A percentile compares a stretch with the other conserved stretches of the same genome.
Evolutionary conservation across 2,888 invertebrate species (phyloP).

Genomic region (Chorisops tibialis): DNA sequence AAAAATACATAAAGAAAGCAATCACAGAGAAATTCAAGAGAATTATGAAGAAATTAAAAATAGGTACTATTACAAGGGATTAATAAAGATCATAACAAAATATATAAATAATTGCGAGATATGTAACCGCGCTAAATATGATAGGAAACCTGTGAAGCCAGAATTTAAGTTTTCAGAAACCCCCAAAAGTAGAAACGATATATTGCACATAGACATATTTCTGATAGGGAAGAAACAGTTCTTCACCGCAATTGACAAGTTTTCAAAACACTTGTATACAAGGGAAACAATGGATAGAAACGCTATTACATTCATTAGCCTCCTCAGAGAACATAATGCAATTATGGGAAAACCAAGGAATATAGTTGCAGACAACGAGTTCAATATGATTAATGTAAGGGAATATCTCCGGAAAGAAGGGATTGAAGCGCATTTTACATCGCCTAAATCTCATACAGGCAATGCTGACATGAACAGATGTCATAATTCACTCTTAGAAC

Average conservation of each 20-base stretch:
- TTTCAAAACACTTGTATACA: slow-evolving; percentile 28
- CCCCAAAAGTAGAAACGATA: too few species aligned
- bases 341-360: slow-evolving; percentile 25
- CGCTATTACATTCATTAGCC: slow-evolving; percentile 20
- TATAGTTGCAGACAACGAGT: slow-evolving; percentile 27
- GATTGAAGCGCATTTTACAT: slow-evolving; percentile 5
- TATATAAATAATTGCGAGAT: too few species aligned
- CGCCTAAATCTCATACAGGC: slow-evolving; percentile 22
- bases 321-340: slow-evolving; percentile 15
- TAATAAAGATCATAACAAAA: too few species aligned
- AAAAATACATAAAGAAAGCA: too few species aligned
- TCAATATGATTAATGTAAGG: slow-evolving; percentile 27
- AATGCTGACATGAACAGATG: slow-evolving; percentile 16
- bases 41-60: too few species aligned
- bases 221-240: slow-evolving; percentile 2
- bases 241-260: slow-evolving; percentile 27
- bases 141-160: too few species aligned
- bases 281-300: slow-evolving; percentile 25
- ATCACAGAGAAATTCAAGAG: too few species aligned
- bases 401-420: slow-evolving; percentile 24
- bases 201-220: background rate
- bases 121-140: too few species aligned
- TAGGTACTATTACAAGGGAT: too few species aligned
- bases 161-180: too few species aligned
- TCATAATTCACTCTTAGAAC: slow-evolving; percentile 17